phyloP scores from a whole-genome alignment of 2,888 invertebrate genomes.

The Apotomis capreana region DNA sequence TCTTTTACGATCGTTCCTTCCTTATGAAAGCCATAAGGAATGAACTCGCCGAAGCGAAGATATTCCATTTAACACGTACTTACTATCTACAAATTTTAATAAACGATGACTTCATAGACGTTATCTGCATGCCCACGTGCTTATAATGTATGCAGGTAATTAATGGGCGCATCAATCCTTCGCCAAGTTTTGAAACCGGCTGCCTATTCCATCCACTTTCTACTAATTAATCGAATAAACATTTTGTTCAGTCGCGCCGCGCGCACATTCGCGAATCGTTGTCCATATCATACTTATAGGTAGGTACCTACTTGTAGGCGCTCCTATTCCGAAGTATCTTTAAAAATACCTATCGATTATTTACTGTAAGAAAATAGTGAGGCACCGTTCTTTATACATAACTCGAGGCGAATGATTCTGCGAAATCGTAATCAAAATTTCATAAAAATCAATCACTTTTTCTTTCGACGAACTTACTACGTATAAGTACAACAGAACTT shows the following conservation, averaged over 20 bases:
- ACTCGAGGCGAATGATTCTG: not conserved
- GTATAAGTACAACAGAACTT: not conserved
- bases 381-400: not conserved
- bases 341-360: not conserved
- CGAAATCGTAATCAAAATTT: not conserved
- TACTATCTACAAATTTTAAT: not conserved
- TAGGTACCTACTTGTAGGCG: too few relatives aligned
- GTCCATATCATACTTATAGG: not conserved
- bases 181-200: slow-evolving; percentile 35
- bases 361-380: not conserved
- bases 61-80: not conserved
- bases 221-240: slow-evolving; percentile 33
- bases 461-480: not conserved
- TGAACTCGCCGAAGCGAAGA: too few relatives aligned
- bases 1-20: too few relatives aligned
- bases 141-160: slow-evolving; percentile 16
- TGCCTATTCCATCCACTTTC: slow-evolving; percentile 31
- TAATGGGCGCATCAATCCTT: slow-evolving; percentile 35
- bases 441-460: not conserved
- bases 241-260: slow-evolving; percentile 21
- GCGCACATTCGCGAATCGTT: slow-evolving; percentile 25
- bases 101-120: slow-evolving; percentile 1
- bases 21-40: not conserved
- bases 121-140: slow-evolving; percentile 20
- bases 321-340: not conserved